Evolutionary conservation across 2,797 vertebrate genomes (phyloP).

Genomic region (Acanthurus lineatus): DNA sequence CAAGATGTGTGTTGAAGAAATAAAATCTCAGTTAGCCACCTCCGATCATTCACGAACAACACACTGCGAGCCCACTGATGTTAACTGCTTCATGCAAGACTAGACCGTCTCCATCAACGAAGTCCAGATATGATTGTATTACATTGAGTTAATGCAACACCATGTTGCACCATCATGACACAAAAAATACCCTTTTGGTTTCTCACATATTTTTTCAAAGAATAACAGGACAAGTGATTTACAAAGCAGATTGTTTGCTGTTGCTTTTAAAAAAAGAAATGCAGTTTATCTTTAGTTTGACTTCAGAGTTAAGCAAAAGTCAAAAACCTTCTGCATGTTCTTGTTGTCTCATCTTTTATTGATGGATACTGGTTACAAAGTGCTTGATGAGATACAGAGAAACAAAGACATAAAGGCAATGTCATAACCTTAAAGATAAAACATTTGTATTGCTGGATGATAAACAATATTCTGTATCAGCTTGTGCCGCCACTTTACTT

Average conservation of each 20-base stretch:
- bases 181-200: neutral
- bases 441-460: neutral
- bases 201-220: neutral
- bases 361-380: neutral
- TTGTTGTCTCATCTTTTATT: neutral
- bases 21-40: no score
- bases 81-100: neutral
- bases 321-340: neutral
- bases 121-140: neutral
- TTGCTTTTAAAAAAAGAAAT: neutral
- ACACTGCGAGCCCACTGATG: neutral
- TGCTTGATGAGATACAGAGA: neutral
- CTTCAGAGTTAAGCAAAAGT: neutral
- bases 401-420: neutral
- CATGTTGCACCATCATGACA: neutral
- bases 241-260: neutral
- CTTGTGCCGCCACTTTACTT: neutral
- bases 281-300: no score
- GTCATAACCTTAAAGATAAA: neutral
- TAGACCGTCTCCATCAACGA: neutral
- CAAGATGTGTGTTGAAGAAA: neutral
- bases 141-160: neutral
- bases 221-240: neutral
- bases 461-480: conserved; percentile 8
- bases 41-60: no score